Evolutionary conservation across 2,888 invertebrate genomes (phyloP).

Genomic region (Bedellia somnulentella): DNA sequence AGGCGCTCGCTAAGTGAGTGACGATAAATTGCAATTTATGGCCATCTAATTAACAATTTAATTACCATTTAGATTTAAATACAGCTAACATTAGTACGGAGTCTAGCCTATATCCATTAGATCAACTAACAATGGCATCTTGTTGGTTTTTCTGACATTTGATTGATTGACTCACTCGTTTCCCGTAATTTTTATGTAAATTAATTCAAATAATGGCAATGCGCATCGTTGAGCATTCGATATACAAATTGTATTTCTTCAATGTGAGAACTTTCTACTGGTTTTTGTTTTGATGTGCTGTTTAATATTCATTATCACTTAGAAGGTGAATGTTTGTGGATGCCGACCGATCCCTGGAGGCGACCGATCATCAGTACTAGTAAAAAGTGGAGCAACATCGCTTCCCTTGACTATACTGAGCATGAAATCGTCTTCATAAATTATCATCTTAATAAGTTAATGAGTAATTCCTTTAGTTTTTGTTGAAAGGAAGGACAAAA

Average conservation of each 20-base stretch:
- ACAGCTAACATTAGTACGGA: not conserved
- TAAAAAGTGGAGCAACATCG: conserved; percentile 19
- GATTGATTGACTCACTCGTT: conserved; percentile 21
- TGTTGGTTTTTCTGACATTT: conserved; percentile 7
- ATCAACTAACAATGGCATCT: conserved; percentile 2
- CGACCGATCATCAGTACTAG: conserved; percentile 1
- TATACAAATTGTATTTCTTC: conserved; percentile 8
- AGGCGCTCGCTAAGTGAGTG: no score
- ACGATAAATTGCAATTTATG: conserved; percentile 4
- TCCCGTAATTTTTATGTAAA: conserved; percentile 20
- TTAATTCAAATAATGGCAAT: conserved; percentile 9
- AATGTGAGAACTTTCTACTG: conserved; percentile 8
- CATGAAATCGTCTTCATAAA: conserved; percentile 51
- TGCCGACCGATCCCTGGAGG: conserved; percentile 1
- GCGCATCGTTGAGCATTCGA: conserved; percentile 14
- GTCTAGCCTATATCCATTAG: not conserved
- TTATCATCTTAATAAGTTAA: conserved; percentile 58
- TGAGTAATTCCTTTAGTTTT: conserved; percentile 52
- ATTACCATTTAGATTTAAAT: conserved; percentile 3
- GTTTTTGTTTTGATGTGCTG: conserved; percentile 3
- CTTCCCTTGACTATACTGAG: conserved; percentile 20
- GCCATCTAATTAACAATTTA: not conserved
- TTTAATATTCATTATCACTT: conserved; percentile 8
- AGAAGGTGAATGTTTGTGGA: conserved; percentile 5
- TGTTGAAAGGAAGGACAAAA: conserved; percentile 21